Conservation (phyloP, 2,888 invertebrate genomes). For the Epinotia nisella region DNA sequence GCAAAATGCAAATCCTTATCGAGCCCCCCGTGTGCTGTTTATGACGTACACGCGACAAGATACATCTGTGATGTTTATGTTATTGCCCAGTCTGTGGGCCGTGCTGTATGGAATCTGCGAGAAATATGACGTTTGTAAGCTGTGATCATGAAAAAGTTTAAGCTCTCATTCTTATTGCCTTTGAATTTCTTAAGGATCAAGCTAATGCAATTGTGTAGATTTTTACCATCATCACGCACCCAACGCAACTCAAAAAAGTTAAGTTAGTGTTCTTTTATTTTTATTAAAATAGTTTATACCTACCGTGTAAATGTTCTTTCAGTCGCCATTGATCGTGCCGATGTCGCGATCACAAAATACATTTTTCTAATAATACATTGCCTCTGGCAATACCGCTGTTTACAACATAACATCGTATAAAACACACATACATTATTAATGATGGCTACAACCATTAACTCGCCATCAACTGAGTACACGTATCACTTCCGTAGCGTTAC, state of each 20-base stretch:
- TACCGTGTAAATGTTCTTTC: neutral
- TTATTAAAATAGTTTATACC: no score
- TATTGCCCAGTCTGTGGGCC: slow-evolving; percentile 60
- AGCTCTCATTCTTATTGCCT: neutral
- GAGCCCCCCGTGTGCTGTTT: slow-evolving; percentile 61
- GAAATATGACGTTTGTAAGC: slow-evolving; percentile 27
- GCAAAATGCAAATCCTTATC: slow-evolving; percentile 49
- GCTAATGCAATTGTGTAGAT: neutral
- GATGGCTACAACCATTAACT: slow-evolving; percentile 32
- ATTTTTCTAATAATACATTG: slow-evolving; percentile 18
- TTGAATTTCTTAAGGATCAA: no score
- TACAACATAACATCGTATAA: slow-evolving; percentile 28
- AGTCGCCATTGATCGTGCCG: neutral
- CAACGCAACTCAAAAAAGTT: neutral
- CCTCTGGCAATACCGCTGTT: slow-evolving; percentile 5
- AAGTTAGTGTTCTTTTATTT: no score
- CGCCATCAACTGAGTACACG: slow-evolving; percentile 30
- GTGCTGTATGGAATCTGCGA: slow-evolving; percentile 46
- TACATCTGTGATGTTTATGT: slow-evolving; percentile 69
- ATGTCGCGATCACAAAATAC: neutral
- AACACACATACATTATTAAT: slow-evolving; percentile 37
- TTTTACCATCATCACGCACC: neutral
- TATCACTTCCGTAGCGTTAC: slow-evolving; percentile 39
- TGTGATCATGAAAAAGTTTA: neutral
- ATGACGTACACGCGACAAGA: slow-evolving; percentile 58